phyloP scores from a whole-genome alignment of 2,113 vertebrate species.

The Perca schrenkii region DNA sequence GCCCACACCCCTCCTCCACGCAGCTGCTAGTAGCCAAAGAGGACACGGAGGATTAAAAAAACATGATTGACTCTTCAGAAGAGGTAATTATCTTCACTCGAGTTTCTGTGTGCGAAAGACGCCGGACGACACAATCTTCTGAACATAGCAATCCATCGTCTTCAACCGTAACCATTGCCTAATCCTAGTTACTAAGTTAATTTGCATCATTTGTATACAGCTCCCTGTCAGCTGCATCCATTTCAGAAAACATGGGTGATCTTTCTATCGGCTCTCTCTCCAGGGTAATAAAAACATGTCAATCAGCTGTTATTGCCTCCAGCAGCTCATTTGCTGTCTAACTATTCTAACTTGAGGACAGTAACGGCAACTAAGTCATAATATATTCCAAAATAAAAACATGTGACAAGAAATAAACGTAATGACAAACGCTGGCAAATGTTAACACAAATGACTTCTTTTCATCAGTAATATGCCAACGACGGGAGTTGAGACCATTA shows the following conservation, averaged over 20 bases:
- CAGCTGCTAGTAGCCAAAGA: no score
- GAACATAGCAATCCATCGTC: no score
- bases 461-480: constrained; percentile 50
- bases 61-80: no score
- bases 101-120: no score
- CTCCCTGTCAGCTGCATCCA: constrained; percentile 39
- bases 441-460: constrained; percentile 41
- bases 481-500: constrained; percentile 25
- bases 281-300: constrained; percentile 53
- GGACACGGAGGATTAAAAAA: no score
- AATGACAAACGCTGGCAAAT: constrained; percentile 29
- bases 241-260: constrained; percentile 54
- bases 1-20: no score
- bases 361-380: constrained; percentile 51
- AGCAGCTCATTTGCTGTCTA: constrained; percentile 54
- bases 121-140: no score
- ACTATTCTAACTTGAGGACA: constrained; percentile 45
- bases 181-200: background rate
- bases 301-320: constrained; percentile 52
- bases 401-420: constrained; percentile 29
- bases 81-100: no score
- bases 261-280: constrained; percentile 37
- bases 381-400: constrained; percentile 53
- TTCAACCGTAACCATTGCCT: no score
- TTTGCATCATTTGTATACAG: constrained; percentile 4